A percentile compares a stretch with the other conserved stretches of the same genome.
phyloP scores from a whole-genome alignment of 2,797 vertebrate genomes.

The Cynopterus sphinx region DNA sequence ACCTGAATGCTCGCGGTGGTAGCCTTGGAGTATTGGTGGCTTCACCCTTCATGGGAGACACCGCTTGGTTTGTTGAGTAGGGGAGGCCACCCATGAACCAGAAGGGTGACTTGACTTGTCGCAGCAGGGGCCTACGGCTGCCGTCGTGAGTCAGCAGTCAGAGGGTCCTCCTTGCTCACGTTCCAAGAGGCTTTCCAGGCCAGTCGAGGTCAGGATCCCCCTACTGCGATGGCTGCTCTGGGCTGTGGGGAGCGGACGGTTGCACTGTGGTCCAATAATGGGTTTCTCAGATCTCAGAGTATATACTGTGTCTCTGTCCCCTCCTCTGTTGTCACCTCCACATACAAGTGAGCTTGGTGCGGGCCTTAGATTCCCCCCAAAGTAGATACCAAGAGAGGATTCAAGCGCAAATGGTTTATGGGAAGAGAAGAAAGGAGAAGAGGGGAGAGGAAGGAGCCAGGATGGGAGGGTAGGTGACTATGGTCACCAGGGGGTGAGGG shows the following conservation, averaged over 20 bases:
- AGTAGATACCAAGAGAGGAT: background rate
- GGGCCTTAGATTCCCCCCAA: background rate
- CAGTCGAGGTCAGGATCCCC: background rate
- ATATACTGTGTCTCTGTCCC: accelerated
- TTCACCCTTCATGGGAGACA: background rate
- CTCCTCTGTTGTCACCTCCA: background rate
- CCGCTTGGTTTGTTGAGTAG: background rate
- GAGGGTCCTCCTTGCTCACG: background rate
- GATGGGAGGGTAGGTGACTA: background rate
- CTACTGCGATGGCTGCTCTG: background rate
- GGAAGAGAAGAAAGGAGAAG: background rate
- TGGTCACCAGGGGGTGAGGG: background rate
- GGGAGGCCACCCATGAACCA: background rate
- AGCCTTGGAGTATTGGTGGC: background rate
- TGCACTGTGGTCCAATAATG: too few relatives aligned
- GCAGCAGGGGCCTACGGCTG: background rate
- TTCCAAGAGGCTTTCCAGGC: background rate
- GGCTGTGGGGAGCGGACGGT: accelerated
- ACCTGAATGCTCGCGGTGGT: background rate
- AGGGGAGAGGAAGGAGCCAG: background rate
- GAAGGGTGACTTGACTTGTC: background rate
- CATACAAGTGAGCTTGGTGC: background rate
- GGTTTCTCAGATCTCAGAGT: background rate
- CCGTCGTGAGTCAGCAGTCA: background rate
- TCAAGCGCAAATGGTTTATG: background rate